phyloP scores from a whole-genome alignment of 2,797 vertebrate genomes.

The Coregonus suidteri region DNA sequence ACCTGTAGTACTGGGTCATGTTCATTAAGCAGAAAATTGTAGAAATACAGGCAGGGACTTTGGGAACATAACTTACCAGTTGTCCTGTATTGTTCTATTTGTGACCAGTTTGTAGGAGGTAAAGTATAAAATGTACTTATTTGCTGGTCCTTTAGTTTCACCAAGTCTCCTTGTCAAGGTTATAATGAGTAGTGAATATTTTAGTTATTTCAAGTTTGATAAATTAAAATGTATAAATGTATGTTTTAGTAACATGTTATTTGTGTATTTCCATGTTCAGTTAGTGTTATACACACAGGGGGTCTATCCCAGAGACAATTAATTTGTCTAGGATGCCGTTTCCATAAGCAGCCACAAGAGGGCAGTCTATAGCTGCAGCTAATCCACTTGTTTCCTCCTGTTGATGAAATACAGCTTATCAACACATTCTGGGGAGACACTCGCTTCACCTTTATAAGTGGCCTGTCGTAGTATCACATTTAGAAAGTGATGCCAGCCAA shows the following conservation, averaged over 20 bases:
- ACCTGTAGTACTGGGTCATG: background rate
- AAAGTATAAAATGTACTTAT: no score
- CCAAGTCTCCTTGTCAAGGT: background rate
- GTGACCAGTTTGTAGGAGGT: no score
- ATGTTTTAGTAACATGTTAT: background rate
- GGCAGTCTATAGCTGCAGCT: background rate
- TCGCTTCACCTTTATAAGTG: no score
- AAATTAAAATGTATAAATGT: background rate
- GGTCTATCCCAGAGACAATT: no score
- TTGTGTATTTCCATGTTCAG: background rate
- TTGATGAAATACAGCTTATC: background rate
- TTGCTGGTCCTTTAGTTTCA: background rate
- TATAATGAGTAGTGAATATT: background rate
- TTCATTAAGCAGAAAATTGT: background rate
- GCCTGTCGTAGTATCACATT: no score
- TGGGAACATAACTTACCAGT: background rate
- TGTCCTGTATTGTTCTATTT: no score
- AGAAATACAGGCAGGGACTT: constrained; percentile 8
- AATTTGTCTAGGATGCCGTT: constrained; percentile 16
- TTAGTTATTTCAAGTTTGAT: background rate
- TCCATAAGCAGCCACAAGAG: constrained; percentile 35
- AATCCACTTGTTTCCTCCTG: background rate
- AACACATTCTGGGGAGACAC: background rate
- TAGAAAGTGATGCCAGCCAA: no score
- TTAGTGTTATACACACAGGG: background rate